Conservation (phyloP, 2,797 vertebrate genomes). For the Sebastes goodei region DNA sequence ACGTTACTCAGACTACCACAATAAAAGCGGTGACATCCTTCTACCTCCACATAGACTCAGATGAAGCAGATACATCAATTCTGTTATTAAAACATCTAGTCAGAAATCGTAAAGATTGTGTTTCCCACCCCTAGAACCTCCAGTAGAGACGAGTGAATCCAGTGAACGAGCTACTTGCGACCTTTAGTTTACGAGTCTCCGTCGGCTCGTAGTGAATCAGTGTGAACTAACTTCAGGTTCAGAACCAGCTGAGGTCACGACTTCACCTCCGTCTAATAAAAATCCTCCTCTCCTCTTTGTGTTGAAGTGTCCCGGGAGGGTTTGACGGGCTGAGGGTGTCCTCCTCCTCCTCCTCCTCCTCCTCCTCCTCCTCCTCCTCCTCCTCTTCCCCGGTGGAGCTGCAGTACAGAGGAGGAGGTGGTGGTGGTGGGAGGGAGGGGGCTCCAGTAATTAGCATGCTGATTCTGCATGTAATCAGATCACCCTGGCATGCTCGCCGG, state of each 20-base stretch:
- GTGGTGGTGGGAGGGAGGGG: not conserved
- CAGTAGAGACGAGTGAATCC: not conserved
- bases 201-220: not conserved
- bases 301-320: not conserved
- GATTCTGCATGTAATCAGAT: constrained; percentile 68
- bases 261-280: not conserved
- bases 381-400: not conserved
- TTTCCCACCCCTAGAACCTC: not conserved
- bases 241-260: not conserved
- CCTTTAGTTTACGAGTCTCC: not conserved
- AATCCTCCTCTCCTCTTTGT: not conserved
- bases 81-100: no score
- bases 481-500: constrained; percentile 27
- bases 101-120: no score
- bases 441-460: constrained; percentile 71
- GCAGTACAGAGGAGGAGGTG: not conserved
- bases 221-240: not conserved
- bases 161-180: not conserved
- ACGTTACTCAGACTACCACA: no score
- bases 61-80: no score
- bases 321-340: not conserved
- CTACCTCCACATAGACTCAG: rapidly evolving
- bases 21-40: no score
- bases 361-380: no score
- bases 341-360: not conserved